phyloP scores from a whole-genome alignment of 2,888 invertebrate species.

The Apomyelois bistriatella region DNA sequence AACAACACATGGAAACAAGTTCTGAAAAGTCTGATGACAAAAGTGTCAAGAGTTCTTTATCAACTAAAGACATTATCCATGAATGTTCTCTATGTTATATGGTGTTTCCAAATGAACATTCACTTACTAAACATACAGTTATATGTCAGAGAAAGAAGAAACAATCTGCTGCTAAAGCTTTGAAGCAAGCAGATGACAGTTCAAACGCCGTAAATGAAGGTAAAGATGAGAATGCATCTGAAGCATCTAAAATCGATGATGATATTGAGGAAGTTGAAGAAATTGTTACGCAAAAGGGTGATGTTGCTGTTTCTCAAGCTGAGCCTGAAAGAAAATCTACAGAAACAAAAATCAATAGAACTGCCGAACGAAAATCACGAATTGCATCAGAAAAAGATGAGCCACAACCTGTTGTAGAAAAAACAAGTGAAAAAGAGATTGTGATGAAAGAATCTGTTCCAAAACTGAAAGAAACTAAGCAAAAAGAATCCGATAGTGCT shows the following conservation, averaged over 20 bases:
- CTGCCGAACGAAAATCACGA: conserved; percentile 18
- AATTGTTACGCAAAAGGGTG: not conserved
- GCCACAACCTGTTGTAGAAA: not conserved
- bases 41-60: conserved; percentile 62
- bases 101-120: conserved; percentile 77
- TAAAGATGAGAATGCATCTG: conserved; percentile 20
- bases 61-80: conserved; percentile 73
- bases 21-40: conserved; percentile 71
- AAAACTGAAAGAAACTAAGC: not conserved
- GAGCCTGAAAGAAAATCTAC: not conserved
- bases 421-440: not conserved
- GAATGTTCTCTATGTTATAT: conserved; percentile 75
- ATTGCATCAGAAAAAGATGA: conserved; percentile 4
- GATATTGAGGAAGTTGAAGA: conserved; percentile 14
- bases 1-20: conserved; percentile 62
- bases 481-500: not conserved
- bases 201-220: conserved; percentile 21
- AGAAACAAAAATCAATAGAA: not conserved
- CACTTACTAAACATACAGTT: conserved; percentile 63
- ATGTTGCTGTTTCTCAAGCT: not conserved
- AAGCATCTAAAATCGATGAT: not conserved
- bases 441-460: not conserved
- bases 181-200: conserved; percentile 30
- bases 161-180: conserved; percentile 48
- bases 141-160: conserved; percentile 67